phyloP scores from a whole-genome alignment of 2,797 vertebrate genomes.

The Babyrousa celebensis region DNA sequence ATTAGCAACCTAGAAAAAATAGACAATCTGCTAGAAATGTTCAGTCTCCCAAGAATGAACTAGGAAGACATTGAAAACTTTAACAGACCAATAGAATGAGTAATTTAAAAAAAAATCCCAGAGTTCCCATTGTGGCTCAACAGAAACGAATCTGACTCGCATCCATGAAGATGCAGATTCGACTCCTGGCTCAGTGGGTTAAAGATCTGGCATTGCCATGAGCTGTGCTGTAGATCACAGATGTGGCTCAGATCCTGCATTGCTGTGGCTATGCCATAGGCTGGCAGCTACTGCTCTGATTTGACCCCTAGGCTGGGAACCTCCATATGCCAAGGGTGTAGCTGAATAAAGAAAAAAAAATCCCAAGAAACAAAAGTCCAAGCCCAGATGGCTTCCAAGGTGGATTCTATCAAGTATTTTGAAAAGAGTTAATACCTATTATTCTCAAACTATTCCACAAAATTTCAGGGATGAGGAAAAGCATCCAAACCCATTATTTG shows the following conservation, averaged over 20 bases:
- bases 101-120: not conserved
- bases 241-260: too few species aligned
- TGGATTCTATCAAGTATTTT: not conserved
- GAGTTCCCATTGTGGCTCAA: too few species aligned
- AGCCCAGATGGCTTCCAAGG: not conserved
- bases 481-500: not conserved
- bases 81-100: not conserved
- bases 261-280: too few species aligned
- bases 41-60: not conserved
- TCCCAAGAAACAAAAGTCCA: not conserved
- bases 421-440: too few species aligned
- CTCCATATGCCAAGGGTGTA: too few species aligned
- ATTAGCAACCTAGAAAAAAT: not conserved
- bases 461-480: not conserved
- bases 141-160: too few species aligned
- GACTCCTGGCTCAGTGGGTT: too few species aligned
- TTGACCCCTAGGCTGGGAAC: too few species aligned
- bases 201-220: too few species aligned
- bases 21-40: not conserved
- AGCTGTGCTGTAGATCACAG: too few species aligned
- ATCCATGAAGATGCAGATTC: too few species aligned
- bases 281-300: too few species aligned
- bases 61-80: not conserved
- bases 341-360: not conserved
- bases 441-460: not conserved